These are phyloP conservation scores for Drosophila persimilis DNA, from an alignment of 1,140 invertebrate species.

Conservation along the genomic window DNA sequence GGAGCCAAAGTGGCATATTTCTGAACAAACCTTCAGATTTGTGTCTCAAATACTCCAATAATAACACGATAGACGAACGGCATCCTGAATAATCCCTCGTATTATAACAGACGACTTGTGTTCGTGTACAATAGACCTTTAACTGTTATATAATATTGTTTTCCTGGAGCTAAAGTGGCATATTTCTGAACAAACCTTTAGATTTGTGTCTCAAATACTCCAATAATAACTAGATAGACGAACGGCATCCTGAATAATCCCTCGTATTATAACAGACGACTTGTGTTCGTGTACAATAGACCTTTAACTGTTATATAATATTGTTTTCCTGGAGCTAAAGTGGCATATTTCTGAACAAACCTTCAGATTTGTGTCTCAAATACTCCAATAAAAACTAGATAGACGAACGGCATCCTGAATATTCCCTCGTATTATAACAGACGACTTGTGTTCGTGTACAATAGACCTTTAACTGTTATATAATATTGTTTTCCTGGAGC, in stretches of 20 bases:
- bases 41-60: conserved; percentile 64
- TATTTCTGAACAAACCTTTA: conserved; percentile 13
- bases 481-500: background rate
- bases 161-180: conserved; percentile 55
- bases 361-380: conserved; percentile 23
- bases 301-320: too few relatives aligned
- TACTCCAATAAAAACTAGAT: conserved; percentile 40
- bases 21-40: background rate
- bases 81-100: conserved; percentile 45
- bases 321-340: background rate
- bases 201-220: conserved; percentile 57
- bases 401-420: conserved; percentile 50
- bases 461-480: conserved; percentile 1
- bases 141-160: conserved; percentile 7
- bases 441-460: conserved; percentile 48
- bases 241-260: conserved; percentile 51
- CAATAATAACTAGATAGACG: conserved; percentile 28
- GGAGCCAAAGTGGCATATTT: conserved; percentile 64
- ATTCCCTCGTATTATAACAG: conserved; percentile 32
- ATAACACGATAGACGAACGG: conserved; percentile 22
- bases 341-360: conserved; percentile 10
- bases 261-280: conserved; percentile 43
- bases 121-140: conserved; percentile 17
- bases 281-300: conserved; percentile 41
- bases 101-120: conserved; percentile 45